Conservation (phyloP, 2,888 invertebrate genomes). For the Deroplatys truncata region DNA sequence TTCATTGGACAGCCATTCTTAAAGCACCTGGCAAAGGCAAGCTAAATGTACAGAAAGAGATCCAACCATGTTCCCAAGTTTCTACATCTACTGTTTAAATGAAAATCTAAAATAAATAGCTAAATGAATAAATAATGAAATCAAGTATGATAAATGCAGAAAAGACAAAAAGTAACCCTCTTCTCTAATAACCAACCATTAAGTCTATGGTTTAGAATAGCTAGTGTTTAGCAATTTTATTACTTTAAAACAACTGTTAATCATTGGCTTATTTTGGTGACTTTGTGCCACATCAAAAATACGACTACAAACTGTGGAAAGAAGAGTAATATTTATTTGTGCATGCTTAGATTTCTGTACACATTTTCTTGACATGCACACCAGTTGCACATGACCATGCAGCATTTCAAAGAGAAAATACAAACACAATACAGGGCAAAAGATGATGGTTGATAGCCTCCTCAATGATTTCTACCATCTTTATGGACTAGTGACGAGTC, state of each 20-base stretch:
- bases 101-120: no score
- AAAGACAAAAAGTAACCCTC: neutral
- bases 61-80: no score
- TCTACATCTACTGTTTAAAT: no score
- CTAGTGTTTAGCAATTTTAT: neutral
- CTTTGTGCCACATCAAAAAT: neutral
- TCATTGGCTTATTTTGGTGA: neutral
- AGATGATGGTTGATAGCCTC: neutral
- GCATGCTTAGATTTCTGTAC: neutral
- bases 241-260: neutral
- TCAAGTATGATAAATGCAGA: neutral
- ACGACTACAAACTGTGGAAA: neutral
- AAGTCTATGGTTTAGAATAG: neutral
- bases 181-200: no score
- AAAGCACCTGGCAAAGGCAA: no score
- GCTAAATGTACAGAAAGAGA: no score
- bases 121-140: neutral
- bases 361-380: neutral
- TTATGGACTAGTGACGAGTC: neutral
- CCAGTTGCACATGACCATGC: neutral
- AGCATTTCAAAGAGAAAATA: neutral
- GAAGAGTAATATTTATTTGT: neutral
- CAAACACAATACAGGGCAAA: neutral
- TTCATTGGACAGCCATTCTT: no score
- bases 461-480: neutral